phyloP scores from a whole-genome alignment of 2,113 vertebrate genomes.

The Lepus americanus region DNA sequence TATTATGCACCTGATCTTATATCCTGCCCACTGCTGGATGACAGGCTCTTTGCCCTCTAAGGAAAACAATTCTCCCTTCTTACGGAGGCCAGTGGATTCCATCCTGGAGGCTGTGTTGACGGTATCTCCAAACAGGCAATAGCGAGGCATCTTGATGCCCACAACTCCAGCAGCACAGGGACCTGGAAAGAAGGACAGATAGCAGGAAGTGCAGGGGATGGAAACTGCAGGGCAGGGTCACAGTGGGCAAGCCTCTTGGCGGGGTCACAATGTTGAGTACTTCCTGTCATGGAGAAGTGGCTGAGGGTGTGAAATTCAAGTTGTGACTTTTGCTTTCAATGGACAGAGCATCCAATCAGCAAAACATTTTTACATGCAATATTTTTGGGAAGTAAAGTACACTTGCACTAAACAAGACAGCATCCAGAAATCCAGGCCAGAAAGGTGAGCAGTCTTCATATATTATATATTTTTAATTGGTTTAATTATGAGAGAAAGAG shows the following conservation, averaged over 20 bases:
- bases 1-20: slow-evolving; percentile 6
- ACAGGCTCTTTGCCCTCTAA: neutral
- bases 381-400: neutral
- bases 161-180: slow-evolving; percentile 97
- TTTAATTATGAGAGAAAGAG: too few species aligned
- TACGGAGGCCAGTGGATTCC: slow-evolving; percentile 98
- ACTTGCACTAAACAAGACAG: neutral
- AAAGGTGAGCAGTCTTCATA: neutral
- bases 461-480: too few species aligned
- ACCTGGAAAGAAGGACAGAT: slow-evolving; percentile 85
- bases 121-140: slow-evolving; percentile 96
- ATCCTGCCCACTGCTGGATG: slow-evolving; percentile 80
- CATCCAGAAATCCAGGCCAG: neutral
- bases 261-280: neutral
- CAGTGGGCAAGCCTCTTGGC: neutral
- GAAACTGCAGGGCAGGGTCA: neutral
- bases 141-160: slow-evolving; percentile 98
- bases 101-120: slow-evolving; percentile 98
- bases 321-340: neutral
- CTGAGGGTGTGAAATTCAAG: neutral
- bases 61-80: slow-evolving; percentile 81
- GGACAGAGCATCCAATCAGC: neutral
- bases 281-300: neutral
- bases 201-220: neutral
- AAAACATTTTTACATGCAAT: neutral